Evolutionary conservation across 2,113 vertebrate species (phyloP).

Genomic region (Psilopogon haemacephalus): DNA sequence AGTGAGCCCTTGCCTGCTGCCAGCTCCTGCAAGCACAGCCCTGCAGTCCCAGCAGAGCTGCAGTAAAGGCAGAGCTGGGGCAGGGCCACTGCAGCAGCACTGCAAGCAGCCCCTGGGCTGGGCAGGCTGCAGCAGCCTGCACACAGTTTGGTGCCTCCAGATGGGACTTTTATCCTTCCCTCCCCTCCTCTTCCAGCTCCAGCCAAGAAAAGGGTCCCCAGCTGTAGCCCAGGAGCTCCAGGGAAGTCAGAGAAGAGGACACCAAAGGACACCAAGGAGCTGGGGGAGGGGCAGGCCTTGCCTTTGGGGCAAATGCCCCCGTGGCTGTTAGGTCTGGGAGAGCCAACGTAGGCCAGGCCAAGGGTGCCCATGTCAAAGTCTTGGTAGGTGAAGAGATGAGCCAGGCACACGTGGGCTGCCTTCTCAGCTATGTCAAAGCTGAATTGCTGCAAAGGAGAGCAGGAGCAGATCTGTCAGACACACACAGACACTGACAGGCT

Average conservation of each 20-base stretch:
- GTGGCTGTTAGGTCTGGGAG: constrained; percentile 85
- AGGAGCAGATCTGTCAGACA: background rate
- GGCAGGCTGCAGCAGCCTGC: background rate
- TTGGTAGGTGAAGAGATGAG: constrained; percentile 98
- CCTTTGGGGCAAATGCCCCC: constrained; percentile 95
- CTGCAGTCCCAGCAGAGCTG: background rate
- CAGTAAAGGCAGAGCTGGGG: background rate
- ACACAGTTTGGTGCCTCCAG: background rate
- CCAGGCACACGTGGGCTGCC: constrained; percentile 91
- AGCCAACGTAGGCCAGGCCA: constrained; percentile 94
- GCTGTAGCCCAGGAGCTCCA: background rate
- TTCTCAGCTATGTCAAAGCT: constrained; percentile 93
- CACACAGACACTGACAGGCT: background rate
- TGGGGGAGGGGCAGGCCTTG: constrained; percentile 68
- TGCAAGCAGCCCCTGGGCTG: background rate
- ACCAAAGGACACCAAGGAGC: too few relatives aligned
- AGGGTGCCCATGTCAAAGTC: constrained; percentile 97
- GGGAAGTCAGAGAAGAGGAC: too few relatives aligned
- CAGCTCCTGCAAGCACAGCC: background rate
- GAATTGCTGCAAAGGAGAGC: constrained; percentile 85
- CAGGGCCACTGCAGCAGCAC: background rate
- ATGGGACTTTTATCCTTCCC: background rate
- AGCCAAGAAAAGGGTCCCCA: background rate
- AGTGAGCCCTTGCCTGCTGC: background rate
- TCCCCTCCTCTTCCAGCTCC: background rate